phyloP scores from a whole-genome alignment of 2,113 vertebrate genomes.

The Gymnocephalus cernua region DNA sequence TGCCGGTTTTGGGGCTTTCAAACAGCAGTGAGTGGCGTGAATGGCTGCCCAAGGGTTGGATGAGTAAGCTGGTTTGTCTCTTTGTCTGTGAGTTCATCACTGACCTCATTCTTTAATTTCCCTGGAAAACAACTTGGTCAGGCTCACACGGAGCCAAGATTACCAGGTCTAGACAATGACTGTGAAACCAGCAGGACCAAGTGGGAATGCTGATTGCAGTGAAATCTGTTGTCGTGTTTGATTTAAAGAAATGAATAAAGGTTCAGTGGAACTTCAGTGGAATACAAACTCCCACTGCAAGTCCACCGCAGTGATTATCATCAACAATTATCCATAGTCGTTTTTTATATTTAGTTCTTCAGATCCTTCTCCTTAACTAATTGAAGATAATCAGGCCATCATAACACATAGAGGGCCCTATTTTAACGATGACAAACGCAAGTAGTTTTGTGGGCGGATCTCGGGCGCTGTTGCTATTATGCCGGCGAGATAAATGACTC shows the following conservation, averaged over 20 bases:
- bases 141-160: slow-evolving; percentile 43
- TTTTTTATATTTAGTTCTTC: neutral
- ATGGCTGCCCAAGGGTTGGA: slow-evolving; percentile 27
- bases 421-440: too few species aligned
- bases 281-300: slow-evolving; percentile 15
- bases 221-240: slow-evolving; percentile 25
- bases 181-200: slow-evolving; percentile 26
- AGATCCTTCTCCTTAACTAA: neutral
- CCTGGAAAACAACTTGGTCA: slow-evolving; percentile 59
- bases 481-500: too few species aligned
- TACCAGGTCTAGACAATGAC: slow-evolving; percentile 66
- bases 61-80: slow-evolving; percentile 72
- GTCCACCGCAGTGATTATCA: neutral
- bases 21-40: slow-evolving; percentile 36
- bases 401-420: neutral
- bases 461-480: too few species aligned
- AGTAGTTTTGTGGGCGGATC: too few species aligned
- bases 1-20: slow-evolving; percentile 61
- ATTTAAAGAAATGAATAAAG: neutral
- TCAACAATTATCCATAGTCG: neutral
- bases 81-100: slow-evolving; percentile 66
- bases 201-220: slow-evolving; percentile 17
- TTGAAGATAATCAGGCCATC: neutral
- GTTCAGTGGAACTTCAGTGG: neutral
- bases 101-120: slow-evolving; percentile 75